Evolutionary conservation across 1,140 invertebrate genomes (phyloP).

Genomic region (Zophobas atratus): DNA sequence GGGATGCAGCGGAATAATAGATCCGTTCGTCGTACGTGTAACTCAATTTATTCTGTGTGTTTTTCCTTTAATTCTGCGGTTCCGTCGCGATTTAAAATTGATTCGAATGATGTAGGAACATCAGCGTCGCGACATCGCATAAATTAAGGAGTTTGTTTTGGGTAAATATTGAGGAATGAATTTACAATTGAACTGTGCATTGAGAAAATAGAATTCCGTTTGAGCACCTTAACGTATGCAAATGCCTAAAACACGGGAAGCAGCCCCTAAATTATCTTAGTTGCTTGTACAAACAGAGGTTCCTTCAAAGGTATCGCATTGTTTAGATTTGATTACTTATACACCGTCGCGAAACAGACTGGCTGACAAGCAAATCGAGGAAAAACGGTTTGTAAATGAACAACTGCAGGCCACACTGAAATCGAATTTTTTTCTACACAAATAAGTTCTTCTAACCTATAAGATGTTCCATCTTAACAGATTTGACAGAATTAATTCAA

Average conservation of each 20-base stretch:
- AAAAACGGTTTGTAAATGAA: no score
- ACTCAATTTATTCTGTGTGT: constrained; percentile 2
- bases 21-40: constrained; percentile 2
- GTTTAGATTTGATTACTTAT: constrained; percentile 47
- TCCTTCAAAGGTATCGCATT: constrained; percentile 44
- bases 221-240: constrained; percentile 49
- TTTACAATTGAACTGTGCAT: constrained; percentile 46
- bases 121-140: constrained; percentile 24
- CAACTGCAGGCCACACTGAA: no score
- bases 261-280: constrained; percentile 46
- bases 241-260: constrained; percentile 38
- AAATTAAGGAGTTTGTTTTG: constrained; percentile 47
- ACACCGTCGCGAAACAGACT: background rate
- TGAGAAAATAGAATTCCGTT: constrained; percentile 50
- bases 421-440: no score
- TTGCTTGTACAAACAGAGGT: constrained; percentile 36
- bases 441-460: no score
- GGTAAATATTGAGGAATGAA: constrained; percentile 44
- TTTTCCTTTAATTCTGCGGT: constrained; percentile 4
- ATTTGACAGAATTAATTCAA: no score
- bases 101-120: background rate
- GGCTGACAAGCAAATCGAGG: no score
- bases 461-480: no score
- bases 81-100: constrained; percentile 11
- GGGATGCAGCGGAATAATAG: constrained; percentile 32